Conservation (phyloP, 92 coral and sea anemone species). For the Scolanthus callimorphus region DNA sequence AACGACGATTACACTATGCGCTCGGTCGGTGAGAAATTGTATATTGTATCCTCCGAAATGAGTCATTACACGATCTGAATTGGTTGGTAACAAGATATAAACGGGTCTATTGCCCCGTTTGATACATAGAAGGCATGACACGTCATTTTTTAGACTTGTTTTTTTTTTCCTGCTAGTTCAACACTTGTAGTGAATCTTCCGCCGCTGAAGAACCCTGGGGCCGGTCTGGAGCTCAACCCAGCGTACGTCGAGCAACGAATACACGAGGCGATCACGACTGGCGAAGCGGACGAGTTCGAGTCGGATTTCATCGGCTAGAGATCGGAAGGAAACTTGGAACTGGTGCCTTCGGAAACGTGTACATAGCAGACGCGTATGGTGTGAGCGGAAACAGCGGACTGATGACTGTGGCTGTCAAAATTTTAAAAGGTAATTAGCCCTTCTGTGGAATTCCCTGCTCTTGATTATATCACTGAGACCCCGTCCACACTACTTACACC, state of each 20-base stretch:
- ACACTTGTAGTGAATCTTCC: conserved; percentile 42
- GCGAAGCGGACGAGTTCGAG: conserved; percentile 92
- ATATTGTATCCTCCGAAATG: no score
- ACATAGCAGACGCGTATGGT: conserved; percentile 88
- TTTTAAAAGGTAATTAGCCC: conserved; percentile 84
- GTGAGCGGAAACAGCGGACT: conserved; percentile 57
- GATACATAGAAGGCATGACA: neutral
- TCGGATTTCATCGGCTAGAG: conserved; percentile 83
- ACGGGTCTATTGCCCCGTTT: neutral
- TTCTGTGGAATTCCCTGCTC: no score
- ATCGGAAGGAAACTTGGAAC: conserved; percentile 78
- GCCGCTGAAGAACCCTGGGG: conserved; percentile 60
- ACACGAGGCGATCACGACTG: conserved; percentile 78
- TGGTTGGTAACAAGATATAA: no score
- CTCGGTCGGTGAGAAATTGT: no score
- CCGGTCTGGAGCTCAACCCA: conserved; percentile 87
- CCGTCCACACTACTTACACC: no score
- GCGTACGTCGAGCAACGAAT: conserved; percentile 96
- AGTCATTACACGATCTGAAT: no score
- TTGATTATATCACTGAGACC: no score
- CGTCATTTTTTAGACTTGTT: neutral
- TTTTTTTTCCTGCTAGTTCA: neutral
- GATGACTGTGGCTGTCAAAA: conserved; percentile 82
- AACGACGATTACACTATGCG: no score
- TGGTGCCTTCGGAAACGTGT: conserved; percentile 96